Conservation (phyloP, 2,888 invertebrate genomes). For the Drosophila nigricruria region DNA sequence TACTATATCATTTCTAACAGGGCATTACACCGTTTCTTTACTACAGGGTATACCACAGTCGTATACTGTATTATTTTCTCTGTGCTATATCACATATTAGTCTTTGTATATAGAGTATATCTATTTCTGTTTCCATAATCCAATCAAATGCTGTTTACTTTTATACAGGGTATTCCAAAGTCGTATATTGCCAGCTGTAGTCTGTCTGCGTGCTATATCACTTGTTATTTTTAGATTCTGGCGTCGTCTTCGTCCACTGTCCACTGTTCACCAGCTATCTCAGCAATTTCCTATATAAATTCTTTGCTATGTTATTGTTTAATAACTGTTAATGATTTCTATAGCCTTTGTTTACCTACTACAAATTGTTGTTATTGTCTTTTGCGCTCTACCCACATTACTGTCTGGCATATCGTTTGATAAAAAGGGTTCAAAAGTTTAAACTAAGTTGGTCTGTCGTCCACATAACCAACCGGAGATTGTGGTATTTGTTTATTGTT, state of each 20-base stretch:
- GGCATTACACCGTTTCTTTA: neutral
- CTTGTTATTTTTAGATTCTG: constrained; percentile 64
- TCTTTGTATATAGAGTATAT: neutral
- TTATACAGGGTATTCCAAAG: constrained; percentile 28
- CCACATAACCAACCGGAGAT: constrained; percentile 36
- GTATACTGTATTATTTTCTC: neutral
- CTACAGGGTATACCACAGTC: neutral
- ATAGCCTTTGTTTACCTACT: constrained; percentile 57
- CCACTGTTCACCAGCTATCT: constrained; percentile 43
- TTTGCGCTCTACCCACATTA: constrained; percentile 12
- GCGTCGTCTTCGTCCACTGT: constrained; percentile 38
- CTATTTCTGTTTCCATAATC: neutral
- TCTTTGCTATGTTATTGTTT: constrained; percentile 62
- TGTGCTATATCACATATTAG: neutral
- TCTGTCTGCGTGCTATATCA: constrained; percentile 21
- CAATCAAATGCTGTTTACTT: neutral
- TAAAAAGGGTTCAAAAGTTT: constrained; percentile 43
- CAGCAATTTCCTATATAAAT: constrained; percentile 49
- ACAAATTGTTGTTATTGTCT: constrained; percentile 51
- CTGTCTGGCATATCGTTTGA: constrained; percentile 33
- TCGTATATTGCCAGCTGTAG: neutral
- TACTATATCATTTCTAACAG: neutral
- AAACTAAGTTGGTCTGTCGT: constrained; percentile 14
- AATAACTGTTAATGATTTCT: constrained; percentile 76
- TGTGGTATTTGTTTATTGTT: constrained; percentile 62